phyloP scores from a whole-genome alignment of 1,140 invertebrate genomes.

The Myzus persicae region DNA sequence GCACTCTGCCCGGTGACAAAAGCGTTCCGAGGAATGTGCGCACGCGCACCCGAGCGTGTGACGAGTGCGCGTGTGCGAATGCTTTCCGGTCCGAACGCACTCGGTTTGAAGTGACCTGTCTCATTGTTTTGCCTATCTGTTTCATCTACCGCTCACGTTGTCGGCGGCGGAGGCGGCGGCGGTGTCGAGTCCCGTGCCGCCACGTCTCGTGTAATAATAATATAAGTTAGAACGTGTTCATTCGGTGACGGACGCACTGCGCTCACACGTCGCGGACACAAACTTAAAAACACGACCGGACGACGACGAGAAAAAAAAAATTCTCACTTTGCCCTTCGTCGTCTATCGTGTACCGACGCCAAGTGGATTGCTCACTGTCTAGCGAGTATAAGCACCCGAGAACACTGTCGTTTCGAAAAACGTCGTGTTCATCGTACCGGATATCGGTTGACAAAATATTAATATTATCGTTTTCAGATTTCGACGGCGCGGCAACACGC shows the following conservation, averaged over 20 bases:
- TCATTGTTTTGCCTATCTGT: constrained; percentile 1
- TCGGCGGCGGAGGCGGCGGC: not conserved
- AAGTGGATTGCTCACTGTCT: not conserved
- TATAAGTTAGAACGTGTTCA: constrained; percentile 1
- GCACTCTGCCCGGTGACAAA: not conserved
- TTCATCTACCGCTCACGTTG: not conserved
- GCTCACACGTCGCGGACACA: not conserved
- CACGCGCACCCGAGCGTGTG: not conserved
- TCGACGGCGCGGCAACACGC: not conserved
- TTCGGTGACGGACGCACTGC: not conserved
- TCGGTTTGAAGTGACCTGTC: constrained; percentile 27
- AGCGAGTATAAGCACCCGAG: not conserved
- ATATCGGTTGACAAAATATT: not conserved
- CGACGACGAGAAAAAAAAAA: no score
- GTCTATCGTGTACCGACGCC: not conserved
- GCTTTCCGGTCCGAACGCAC: not conserved
- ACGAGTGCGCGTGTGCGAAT: not conserved
- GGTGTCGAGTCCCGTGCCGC: not conserved
- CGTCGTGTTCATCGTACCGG: not conserved
- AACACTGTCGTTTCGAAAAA: not conserved
- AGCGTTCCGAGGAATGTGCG: not conserved
- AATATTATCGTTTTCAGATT: not conserved
- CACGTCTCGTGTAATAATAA: constrained; percentile 22
- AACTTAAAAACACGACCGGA: not conserved
- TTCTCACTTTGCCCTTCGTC: no score